phyloP scores from a whole-genome alignment of 2,888 invertebrate genomes.

The Matsumyia berberina region DNA sequence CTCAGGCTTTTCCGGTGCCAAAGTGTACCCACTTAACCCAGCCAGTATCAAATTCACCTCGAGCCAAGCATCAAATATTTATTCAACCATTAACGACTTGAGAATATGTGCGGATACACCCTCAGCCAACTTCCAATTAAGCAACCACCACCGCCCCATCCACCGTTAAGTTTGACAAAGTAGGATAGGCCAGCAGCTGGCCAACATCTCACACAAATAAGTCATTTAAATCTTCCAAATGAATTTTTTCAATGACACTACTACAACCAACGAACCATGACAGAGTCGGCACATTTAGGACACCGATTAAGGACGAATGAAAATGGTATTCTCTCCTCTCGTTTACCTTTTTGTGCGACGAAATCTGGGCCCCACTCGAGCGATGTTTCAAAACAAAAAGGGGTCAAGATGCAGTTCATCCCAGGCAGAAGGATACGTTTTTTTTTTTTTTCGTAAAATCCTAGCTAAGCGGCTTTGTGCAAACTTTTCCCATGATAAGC shows the following conservation, averaged over 20 bases:
- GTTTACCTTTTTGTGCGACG: slow-evolving; percentile 43
- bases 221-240: slow-evolving; percentile 61
- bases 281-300: slow-evolving; percentile 45
- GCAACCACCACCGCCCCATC: background rate
- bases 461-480: slow-evolving; percentile 60
- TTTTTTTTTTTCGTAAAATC: slow-evolving; percentile 41
- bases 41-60: slow-evolving; percentile 16
- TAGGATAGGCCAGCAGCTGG: slow-evolving; percentile 10
- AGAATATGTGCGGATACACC: background rate
- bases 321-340: slow-evolving; percentile 23
- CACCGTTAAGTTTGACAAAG: slow-evolving; percentile 26
- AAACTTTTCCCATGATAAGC: slow-evolving; percentile 66
- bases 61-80: slow-evolving; percentile 34
- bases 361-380: slow-evolving; percentile 17
- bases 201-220: slow-evolving; percentile 43
- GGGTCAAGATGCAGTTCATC: slow-evolving; percentile 75
- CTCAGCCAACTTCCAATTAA: slow-evolving; percentile 9
- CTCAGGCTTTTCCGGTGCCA: background rate
- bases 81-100: slow-evolving; percentile 38
- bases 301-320: slow-evolving; percentile 46
- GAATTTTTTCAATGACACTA: slow-evolving; percentile 39
- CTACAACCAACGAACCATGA: background rate
- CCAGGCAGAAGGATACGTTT: slow-evolving; percentile 29
- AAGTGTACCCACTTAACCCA: background rate
- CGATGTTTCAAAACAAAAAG: slow-evolving; percentile 17